A percentile compares a stretch with the other conserved stretches of the same genome.
phyloP scores from a whole-genome alignment of 2,113 vertebrate genomes.

The Upupa epops region DNA sequence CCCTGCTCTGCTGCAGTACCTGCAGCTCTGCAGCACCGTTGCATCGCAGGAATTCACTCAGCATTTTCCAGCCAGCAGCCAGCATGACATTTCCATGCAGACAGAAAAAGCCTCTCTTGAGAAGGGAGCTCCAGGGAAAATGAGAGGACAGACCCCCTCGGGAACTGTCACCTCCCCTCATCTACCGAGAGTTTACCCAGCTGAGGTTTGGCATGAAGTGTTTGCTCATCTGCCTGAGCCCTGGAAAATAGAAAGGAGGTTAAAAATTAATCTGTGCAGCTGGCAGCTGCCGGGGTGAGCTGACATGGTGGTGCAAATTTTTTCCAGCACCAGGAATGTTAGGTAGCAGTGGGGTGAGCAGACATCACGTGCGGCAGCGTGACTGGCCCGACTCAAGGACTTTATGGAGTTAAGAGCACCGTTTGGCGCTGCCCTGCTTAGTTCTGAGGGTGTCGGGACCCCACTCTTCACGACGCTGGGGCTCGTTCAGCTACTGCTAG shows the following conservation, averaged over 20 bases:
- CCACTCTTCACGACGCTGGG: neutral
- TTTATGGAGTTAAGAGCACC: neutral
- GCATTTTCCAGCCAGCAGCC: neutral
- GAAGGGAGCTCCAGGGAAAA: neutral
- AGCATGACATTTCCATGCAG: neutral
- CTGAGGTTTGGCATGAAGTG: neutral
- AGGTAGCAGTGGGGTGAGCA: neutral
- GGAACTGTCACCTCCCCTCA: neutral
- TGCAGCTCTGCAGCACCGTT: neutral
- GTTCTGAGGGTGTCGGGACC: neutral
- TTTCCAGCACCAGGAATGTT: neutral
- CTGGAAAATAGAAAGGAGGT: slow-evolving; percentile 17
- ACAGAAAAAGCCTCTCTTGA: neutral
- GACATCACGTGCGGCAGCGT: neutral
- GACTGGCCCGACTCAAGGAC: neutral
- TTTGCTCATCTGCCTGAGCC: slow-evolving; percentile 5
- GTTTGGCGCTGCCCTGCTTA: neutral
- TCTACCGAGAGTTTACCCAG: neutral
- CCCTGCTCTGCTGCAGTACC: neutral
- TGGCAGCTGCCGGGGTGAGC: neutral
- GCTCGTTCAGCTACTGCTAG: neutral
- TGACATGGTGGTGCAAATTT: neutral
- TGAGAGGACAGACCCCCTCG: neutral
- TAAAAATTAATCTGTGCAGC: slow-evolving; percentile 55
- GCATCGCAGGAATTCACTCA: neutral